Conservation (phyloP, 2,888 invertebrate species). For the Hemistola chrysoprasaria region DNA sequence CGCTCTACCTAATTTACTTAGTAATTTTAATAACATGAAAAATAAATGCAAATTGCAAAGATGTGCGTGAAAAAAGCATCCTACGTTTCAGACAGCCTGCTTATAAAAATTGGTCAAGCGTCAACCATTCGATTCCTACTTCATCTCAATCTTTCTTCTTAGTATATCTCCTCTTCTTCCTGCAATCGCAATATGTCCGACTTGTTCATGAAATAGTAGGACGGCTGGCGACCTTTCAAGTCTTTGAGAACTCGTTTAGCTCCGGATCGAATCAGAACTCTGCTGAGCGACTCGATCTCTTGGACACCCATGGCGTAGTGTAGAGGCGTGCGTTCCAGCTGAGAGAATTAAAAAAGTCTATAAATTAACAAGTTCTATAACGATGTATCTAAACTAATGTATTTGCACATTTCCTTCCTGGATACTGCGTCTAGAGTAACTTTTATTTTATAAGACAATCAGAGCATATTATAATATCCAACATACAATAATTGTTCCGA, state of each 20-base stretch:
- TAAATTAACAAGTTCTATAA: no score
- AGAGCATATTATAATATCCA: no score
- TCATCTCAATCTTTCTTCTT: conserved; percentile 14
- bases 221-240: conserved; percentile 93
- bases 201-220: conserved; percentile 96
- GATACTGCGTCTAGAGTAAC: no score
- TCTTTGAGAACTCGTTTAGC: conserved; percentile 92
- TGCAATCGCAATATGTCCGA: conserved; percentile 92
- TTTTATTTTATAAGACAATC: no score
- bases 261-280: conserved; percentile 90
- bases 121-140: conserved; percentile 32
- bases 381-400: no score
- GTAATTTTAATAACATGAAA: conserved; percentile 17
- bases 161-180: conserved; percentile 90
- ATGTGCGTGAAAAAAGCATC: conserved; percentile 52
- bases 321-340: conserved; percentile 93
- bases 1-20: conserved; percentile 20
- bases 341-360: conserved; percentile 28
- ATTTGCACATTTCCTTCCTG: no score
- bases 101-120: conserved; percentile 37
- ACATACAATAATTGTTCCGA: no score
- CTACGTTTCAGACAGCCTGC: conserved; percentile 30
- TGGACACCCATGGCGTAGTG: conserved; percentile 96
- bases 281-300: conserved; percentile 90
- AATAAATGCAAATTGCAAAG: conserved; percentile 39